A percentile compares a stretch with the other conserved stretches of the same genome.
These are phyloP conservation scores for Carcinoscorpius rotundicauda DNA, from an alignment of 1,140 invertebrate genomes.

Conservation along the genomic window DNA sequence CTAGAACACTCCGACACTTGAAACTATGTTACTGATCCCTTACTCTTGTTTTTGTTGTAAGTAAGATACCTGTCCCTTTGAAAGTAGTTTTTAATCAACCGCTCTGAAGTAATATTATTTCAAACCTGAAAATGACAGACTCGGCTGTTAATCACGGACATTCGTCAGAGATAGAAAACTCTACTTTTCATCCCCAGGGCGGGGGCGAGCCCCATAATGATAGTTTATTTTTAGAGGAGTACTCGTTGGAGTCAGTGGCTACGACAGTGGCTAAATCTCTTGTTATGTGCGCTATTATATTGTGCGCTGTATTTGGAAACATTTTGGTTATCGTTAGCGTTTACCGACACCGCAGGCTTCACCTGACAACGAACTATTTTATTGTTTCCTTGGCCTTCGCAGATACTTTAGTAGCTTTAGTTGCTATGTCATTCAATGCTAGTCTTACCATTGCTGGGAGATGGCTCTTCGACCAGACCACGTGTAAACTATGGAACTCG, in stretches of 20 bases:
- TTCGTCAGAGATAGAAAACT: no score
- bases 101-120: no score
- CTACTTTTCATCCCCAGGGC: no score
- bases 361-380: slow-evolving; percentile 88
- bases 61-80: no score
- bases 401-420: slow-evolving; percentile 78
- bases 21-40: no score
- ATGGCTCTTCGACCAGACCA: slow-evolving; percentile 73
- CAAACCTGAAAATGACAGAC: no score
- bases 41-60: no score
- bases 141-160: no score
- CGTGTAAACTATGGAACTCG: slow-evolving; percentile 92
- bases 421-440: slow-evolving; percentile 91
- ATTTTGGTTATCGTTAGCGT: slow-evolving; percentile 64
- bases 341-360: slow-evolving; percentile 65
- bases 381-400: slow-evolving; percentile 82
- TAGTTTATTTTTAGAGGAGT: no score
- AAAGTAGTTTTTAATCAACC: no score
- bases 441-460: slow-evolving; percentile 64
- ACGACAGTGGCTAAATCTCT: slow-evolving; percentile 12
- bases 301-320: slow-evolving; percentile 73
- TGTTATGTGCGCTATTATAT: slow-evolving; percentile 31
- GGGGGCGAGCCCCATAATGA: no score
- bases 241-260: slow-evolving; percentile 5
- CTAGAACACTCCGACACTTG: no score